Percentiles rank a stretch among this genome's conserved stretches.
These are phyloP conservation scores for Bursaphelenchus okinawaensis DNA, from an alignment of 2,888 invertebrate genomes.

Conservation along the genomic window DNA sequence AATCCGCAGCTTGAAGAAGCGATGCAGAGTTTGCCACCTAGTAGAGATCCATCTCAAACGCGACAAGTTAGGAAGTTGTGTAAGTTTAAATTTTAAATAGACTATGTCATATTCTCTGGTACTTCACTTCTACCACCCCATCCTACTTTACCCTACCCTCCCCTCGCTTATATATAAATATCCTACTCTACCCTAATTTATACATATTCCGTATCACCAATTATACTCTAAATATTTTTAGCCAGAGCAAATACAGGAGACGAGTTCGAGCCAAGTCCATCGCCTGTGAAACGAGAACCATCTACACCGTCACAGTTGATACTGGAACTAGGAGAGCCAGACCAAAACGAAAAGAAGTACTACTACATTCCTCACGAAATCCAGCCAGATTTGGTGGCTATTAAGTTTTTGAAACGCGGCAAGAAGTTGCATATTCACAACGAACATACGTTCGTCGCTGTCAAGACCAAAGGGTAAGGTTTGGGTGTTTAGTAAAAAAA, in stretches of 20 bases:
- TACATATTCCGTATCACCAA: too few species aligned
- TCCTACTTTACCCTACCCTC: too few species aligned
- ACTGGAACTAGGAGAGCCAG: slow-evolving; percentile 4
- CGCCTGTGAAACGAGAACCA: slow-evolving; percentile 9
- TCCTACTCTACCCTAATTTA: too few species aligned
- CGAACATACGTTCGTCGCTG: slow-evolving; percentile 57
- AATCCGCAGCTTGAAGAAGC: slow-evolving; percentile 48
- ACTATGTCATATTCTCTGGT: too few species aligned
- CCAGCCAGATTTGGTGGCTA: slow-evolving; percentile 41
- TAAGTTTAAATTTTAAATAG: too few species aligned
- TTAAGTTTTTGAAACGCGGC: slow-evolving; percentile 49
- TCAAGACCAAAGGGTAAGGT: slow-evolving; percentile 52
- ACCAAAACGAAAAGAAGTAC: slow-evolving; percentile 27
- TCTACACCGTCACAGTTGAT: slow-evolving; percentile 15
- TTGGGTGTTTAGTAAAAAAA: neutral
- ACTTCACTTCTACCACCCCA: too few species aligned
- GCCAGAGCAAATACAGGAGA: slow-evolving; percentile 7
- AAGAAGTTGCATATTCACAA: slow-evolving; percentile 57
- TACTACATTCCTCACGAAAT: slow-evolving; percentile 50
- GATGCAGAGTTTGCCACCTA: slow-evolving; percentile 46
- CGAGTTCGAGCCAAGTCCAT: slow-evolving; percentile 3
- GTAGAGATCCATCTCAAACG: slow-evolving; percentile 35
- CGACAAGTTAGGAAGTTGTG: slow-evolving; percentile 6
- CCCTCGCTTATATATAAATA: too few species aligned
- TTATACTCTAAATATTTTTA: too few species aligned